Evolutionary conservation across 1,140 invertebrate species (phyloP).

Genomic region (Nebria ingens): DNA sequence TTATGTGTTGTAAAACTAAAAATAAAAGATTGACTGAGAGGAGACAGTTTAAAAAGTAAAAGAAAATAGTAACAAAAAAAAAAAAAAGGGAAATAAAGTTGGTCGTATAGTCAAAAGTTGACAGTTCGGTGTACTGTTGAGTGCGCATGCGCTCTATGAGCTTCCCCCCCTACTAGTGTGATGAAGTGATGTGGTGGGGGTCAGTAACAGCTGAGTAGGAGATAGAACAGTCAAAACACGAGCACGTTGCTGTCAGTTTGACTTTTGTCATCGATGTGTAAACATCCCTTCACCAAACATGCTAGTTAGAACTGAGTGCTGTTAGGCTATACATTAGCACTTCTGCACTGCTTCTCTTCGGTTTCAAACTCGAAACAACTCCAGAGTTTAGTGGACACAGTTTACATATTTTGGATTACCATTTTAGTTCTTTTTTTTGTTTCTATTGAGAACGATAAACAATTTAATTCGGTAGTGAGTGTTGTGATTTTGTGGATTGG

Average conservation of each 20-base stretch:
- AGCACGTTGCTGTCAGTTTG: slow-evolving; percentile 20
- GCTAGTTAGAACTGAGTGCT: slow-evolving; percentile 5
- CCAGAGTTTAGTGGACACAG: not conserved
- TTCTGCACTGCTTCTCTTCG: not conserved
- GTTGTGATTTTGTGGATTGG: slow-evolving; percentile 16
- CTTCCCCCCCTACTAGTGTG: slow-evolving; percentile 20
- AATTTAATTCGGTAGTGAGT: slow-evolving; percentile 10
- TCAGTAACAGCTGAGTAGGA: slow-evolving; percentile 29
- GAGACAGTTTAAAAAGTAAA: not conserved
- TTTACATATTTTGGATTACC: slow-evolving; percentile 12
- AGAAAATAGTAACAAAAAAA: not conserved
- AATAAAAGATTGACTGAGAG: no score
- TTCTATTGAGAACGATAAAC: slow-evolving; percentile 9
- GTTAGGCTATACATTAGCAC: not conserved
- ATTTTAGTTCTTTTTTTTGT: slow-evolving; percentile 5
- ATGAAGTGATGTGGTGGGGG: slow-evolving; percentile 13
- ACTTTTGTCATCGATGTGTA: slow-evolving; percentile 7
- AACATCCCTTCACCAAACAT: slow-evolving; percentile 2
- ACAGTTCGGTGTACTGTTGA: not conserved
- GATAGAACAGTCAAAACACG: slow-evolving; percentile 30
- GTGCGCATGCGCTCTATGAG: slow-evolving; percentile 20
- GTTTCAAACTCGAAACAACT: no score
- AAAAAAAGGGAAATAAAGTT: not conserved
- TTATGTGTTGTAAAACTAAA: no score
- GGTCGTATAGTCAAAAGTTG: not conserved